phyloP scores from a whole-genome alignment of 2,113 vertebrate genomes.

The Apteryx owenii region DNA sequence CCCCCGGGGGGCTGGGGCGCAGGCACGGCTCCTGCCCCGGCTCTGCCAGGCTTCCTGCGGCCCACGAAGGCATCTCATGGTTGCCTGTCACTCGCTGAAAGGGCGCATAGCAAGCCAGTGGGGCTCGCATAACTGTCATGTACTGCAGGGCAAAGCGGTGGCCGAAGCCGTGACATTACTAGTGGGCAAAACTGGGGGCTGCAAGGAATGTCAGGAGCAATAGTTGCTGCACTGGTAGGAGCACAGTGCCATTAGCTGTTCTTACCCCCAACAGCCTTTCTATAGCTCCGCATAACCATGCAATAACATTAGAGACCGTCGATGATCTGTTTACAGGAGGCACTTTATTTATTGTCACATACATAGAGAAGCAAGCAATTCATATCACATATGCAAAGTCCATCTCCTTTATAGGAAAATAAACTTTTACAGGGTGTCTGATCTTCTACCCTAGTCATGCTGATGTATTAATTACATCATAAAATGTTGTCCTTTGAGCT shows the following conservation, averaged over 20 bases:
- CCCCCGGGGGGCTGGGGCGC: rapidly evolving
- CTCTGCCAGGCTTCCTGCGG: neutral
- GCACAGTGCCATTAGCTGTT: neutral
- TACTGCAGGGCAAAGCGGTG: neutral
- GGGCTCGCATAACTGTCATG: neutral
- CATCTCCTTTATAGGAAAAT: neutral
- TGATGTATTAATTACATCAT: neutral
- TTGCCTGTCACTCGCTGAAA: neutral
- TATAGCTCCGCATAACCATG: neutral
- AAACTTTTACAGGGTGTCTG: neutral
- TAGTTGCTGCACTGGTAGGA: neutral
- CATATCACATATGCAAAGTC: neutral
- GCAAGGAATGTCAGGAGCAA: neutral
- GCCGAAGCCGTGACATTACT: neutral
- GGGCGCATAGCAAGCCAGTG: neutral
- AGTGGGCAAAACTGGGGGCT: neutral
- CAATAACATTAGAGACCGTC: neutral
- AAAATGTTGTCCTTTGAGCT: neutral
- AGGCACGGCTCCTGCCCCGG: rapidly evolving
- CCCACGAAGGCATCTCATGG: neutral
- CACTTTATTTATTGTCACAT: neutral
- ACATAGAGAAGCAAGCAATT: neutral
- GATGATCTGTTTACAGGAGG: neutral
- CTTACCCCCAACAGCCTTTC: neutral
- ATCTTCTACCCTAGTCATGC: neutral